Evolutionary conservation across 2,797 vertebrate genomes (phyloP).

Genomic region (Crax fasciolata): DNA sequence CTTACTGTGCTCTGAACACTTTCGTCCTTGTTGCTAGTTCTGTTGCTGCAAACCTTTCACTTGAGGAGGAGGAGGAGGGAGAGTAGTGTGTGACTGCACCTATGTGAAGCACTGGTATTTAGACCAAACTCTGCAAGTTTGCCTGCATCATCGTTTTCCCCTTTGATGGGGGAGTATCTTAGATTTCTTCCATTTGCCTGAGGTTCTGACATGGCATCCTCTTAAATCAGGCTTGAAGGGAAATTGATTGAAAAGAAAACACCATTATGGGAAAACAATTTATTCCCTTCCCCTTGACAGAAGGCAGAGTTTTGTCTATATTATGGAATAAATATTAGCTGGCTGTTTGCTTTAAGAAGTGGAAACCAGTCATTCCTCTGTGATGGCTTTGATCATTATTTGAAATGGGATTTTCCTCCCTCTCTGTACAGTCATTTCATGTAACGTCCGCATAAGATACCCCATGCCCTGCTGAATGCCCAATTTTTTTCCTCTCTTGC

Average conservation of each 20-base stretch:
- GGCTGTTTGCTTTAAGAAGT: slow-evolving; percentile 74
- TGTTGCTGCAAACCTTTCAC: slow-evolving; percentile 24
- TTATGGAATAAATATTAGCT: slow-evolving; percentile 82
- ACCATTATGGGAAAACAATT: slow-evolving; percentile 82
- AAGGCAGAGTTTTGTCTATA: slow-evolving; percentile 80
- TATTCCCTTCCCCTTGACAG: slow-evolving; percentile 81
- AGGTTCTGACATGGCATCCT: slow-evolving; percentile 75
- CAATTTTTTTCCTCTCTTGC: not conserved
- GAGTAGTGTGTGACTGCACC: not conserved
- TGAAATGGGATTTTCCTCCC: slow-evolving; percentile 44
- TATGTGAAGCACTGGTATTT: not conserved
- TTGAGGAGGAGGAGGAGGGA: slow-evolving; percentile 38
- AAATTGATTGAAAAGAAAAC: slow-evolving; percentile 86
- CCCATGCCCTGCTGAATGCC: not conserved
- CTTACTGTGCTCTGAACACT: slow-evolving; percentile 6
- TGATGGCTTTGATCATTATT: slow-evolving; percentile 61
- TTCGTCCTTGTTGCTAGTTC: not conserved
- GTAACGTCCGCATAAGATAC: not conserved
- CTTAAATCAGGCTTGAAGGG: slow-evolving; percentile 85
- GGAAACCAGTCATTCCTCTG: slow-evolving; percentile 49
- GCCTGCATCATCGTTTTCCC: slow-evolving; percentile 74
- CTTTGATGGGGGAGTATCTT: slow-evolving; percentile 71
- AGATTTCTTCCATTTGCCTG: slow-evolving; percentile 41
- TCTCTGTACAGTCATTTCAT: slow-evolving; percentile 3
- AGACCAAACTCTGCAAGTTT: slow-evolving; percentile 55